A percentile compares a stretch with the other conserved stretches of the same genome.
phyloP scores from a whole-genome alignment of 2,797 vertebrate genomes.

The Sebastes umbrosus region DNA sequence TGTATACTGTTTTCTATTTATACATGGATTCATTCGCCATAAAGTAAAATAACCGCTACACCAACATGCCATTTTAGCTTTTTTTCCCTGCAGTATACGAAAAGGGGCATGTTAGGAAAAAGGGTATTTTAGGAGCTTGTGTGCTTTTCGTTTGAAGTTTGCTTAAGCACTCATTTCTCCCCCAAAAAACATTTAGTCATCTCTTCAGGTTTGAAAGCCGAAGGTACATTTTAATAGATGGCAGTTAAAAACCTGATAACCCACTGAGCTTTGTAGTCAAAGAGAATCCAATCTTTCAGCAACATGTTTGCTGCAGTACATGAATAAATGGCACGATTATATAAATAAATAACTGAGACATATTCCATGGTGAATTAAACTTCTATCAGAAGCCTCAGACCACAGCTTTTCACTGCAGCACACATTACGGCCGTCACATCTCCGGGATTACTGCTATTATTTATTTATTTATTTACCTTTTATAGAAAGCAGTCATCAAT shows the following conservation, averaged over 20 bases:
- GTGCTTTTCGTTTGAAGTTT: constrained; percentile 43
- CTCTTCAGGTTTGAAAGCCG: constrained; percentile 42
- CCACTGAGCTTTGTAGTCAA: constrained; percentile 49
- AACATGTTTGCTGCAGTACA: constrained; percentile 53
- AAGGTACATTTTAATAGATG: constrained; percentile 35
- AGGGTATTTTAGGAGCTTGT: constrained; percentile 3
- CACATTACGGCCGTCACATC: constrained; percentile 72
- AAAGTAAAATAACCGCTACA: background rate
- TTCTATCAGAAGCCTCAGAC: constrained; percentile 70
- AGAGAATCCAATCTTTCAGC: constrained; percentile 58
- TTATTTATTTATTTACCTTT: constrained; percentile 80
- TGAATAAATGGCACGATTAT: constrained; percentile 52
- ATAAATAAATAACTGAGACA: constrained; percentile 69
- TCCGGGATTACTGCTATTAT: constrained; percentile 74
- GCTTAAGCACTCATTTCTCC: constrained; percentile 20
- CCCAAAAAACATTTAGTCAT: constrained; percentile 45
- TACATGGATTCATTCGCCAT: background rate
- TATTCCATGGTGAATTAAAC: constrained; percentile 67
- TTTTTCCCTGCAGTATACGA: constrained; percentile 35
- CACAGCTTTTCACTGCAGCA: constrained; percentile 60
- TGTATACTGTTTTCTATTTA: background rate
- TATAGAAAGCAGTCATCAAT: constrained; percentile 79
- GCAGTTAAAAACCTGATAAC: constrained; percentile 51
- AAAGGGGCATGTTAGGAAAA: constrained; percentile 38
- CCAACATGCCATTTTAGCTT: background rate